A percentile compares a stretch with the other conserved stretches of the same genome.
phyloP scores from a whole-genome alignment of 2,113 vertebrate genomes.

The Ictalurus furcatus region DNA sequence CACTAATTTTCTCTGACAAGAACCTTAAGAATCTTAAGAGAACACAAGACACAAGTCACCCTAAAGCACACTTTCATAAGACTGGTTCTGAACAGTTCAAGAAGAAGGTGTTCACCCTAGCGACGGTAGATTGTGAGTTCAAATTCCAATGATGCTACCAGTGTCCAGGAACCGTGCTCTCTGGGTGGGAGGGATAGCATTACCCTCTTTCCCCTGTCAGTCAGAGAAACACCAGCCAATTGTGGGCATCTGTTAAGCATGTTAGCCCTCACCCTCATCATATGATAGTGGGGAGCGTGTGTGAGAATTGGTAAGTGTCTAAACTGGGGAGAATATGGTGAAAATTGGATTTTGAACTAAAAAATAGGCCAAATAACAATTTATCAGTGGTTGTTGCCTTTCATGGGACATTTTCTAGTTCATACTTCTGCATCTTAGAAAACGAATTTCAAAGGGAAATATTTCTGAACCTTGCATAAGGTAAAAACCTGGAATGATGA shows the following conservation, averaged over 20 bases:
- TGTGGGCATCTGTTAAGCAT: not conserved
- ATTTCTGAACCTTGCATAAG: not conserved
- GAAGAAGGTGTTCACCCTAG: not conserved
- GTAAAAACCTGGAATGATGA: not conserved
- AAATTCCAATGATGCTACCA: not conserved
- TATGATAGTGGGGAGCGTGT: not conserved
- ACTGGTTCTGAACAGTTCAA: not conserved
- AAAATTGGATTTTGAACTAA: not conserved
- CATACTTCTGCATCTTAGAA: not conserved
- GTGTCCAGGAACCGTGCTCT: not conserved
- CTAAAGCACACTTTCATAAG: not conserved
- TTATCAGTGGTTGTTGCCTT: not conserved
- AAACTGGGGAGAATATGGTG: not conserved
- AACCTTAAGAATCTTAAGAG: not conserved
- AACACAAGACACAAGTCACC: not conserved
- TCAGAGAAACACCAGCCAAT: not conserved
- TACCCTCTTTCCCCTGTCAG: not conserved
- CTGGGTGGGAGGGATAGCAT: not conserved
- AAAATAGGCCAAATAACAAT: not conserved
- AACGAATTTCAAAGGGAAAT: not conserved
- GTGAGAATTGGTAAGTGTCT: not conserved
- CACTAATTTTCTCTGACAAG: not conserved
- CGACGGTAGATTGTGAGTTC: too few relatives aligned
- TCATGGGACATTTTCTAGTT: not conserved
- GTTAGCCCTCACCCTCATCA: not conserved